Percentiles rank a stretch among this genome's conserved stretches.
These are phyloP conservation scores for Garrulus glandarius DNA, from an alignment of 2,797 vertebrate genomes.

Conservation along the genomic window DNA sequence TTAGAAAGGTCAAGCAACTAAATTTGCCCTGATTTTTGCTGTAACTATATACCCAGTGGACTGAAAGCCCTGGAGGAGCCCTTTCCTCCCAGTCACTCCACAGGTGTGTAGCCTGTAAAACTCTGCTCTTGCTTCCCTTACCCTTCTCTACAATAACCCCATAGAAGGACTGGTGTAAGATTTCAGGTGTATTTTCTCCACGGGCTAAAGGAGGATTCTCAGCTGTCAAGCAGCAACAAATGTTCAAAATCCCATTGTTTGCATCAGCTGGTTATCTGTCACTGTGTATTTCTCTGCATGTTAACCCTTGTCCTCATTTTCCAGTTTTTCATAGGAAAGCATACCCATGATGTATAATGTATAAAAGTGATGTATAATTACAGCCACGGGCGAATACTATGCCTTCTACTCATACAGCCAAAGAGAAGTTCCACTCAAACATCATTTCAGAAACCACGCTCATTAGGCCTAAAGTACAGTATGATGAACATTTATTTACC, in stretches of 20 bases:
- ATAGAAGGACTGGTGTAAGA: background rate
- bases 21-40: background rate
- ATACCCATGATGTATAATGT: background rate
- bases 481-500: background rate
- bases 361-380: background rate
- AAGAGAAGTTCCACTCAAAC: background rate
- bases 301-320: background rate
- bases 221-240: background rate
- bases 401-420: background rate
- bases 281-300: background rate
- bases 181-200: background rate
- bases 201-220: background rate
- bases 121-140: background rate
- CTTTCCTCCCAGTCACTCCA: background rate
- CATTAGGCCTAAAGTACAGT: background rate
- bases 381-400: background rate
- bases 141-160: background rate
- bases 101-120: background rate
- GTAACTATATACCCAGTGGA: background rate
- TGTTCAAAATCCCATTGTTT: background rate
- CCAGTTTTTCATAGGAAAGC: background rate
- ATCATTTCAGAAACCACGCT: background rate
- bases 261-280: background rate
- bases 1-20: background rate
- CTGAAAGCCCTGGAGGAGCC: background rate